phyloP scores from a whole-genome alignment of 2,797 vertebrate species.

The Anableps anableps region DNA sequence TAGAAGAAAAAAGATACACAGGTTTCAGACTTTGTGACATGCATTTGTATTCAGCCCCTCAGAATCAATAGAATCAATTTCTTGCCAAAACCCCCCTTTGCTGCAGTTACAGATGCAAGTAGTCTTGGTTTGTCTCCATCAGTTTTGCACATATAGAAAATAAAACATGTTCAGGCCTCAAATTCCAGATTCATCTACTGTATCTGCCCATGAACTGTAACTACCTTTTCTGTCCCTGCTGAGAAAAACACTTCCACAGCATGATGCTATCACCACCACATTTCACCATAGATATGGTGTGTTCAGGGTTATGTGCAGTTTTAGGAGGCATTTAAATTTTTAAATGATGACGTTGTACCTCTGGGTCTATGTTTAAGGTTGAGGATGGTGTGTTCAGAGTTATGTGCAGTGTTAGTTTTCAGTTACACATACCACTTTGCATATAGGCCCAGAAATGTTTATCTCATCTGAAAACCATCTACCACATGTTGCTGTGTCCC shows the following conservation, averaged over 20 bases:
- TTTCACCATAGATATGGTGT: neutral
- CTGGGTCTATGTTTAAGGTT: neutral
- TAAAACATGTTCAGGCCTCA: neutral
- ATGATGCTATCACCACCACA: neutral
- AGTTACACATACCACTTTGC: neutral
- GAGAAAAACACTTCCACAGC: neutral
- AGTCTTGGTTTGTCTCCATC: neutral
- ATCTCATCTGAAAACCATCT: neutral
- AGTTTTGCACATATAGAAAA: neutral
- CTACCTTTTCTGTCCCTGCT: neutral
- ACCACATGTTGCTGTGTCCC: neutral
- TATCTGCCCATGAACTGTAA: neutral
- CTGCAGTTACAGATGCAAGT: neutral
- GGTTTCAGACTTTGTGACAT: neutral
- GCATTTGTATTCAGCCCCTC: neutral
- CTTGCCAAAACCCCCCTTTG: neutral
- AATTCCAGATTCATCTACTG: neutral
- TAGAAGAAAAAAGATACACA: neutral
- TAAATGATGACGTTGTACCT: neutral
- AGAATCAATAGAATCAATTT: neutral
- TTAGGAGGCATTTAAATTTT: neutral
- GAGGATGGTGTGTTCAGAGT: neutral
- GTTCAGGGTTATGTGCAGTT: neutral
- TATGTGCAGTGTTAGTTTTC: neutral
- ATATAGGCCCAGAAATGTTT: neutral